phyloP scores from a whole-genome alignment of 2,888 invertebrate species.

The Fabriciana adippe region DNA sequence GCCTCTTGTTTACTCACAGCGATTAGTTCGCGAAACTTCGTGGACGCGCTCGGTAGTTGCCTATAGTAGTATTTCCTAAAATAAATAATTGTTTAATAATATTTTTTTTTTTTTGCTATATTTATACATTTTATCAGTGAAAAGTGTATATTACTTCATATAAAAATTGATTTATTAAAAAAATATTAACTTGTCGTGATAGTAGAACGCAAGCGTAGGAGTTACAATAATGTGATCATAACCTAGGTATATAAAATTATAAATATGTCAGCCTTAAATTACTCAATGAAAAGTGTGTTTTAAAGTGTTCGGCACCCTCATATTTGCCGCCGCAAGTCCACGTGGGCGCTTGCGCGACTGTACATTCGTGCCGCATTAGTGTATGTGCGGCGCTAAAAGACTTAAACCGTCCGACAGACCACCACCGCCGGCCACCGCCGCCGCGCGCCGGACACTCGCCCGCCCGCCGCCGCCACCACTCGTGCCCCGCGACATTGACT shows the following conservation, averaged over 20 bases:
- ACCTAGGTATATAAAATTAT: background rate
- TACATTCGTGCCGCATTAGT: slow-evolving; percentile 46
- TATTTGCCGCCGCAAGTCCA: slow-evolving; percentile 40
- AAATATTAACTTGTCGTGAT: too few species aligned
- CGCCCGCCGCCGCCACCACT: slow-evolving; percentile 38
- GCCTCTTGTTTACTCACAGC: slow-evolving; percentile 2
- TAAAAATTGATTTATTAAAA: too few species aligned
- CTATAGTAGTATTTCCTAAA: background rate
- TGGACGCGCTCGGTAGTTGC: background rate
- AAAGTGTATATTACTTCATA: too few species aligned
- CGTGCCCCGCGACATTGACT: slow-evolving; percentile 18
- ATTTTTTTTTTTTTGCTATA: too few species aligned
- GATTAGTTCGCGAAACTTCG: slow-evolving; percentile 15
- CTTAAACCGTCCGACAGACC: slow-evolving; percentile 38
- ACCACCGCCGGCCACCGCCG: slow-evolving; percentile 39
- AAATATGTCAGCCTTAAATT: background rate
- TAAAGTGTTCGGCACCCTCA: slow-evolving; percentile 23
- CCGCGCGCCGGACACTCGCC: slow-evolving; percentile 5
- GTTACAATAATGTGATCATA: too few species aligned
- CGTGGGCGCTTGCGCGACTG: slow-evolving; percentile 60
- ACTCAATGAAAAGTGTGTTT: background rate
- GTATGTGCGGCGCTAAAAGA: slow-evolving; percentile 27
- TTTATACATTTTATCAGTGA: too few species aligned
- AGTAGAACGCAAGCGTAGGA: too few species aligned
- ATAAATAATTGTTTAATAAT: too few species aligned